phyloP scores from a whole-genome alignment of 2,113 vertebrate species.

The Cyprinodon brontotheroides region DNA sequence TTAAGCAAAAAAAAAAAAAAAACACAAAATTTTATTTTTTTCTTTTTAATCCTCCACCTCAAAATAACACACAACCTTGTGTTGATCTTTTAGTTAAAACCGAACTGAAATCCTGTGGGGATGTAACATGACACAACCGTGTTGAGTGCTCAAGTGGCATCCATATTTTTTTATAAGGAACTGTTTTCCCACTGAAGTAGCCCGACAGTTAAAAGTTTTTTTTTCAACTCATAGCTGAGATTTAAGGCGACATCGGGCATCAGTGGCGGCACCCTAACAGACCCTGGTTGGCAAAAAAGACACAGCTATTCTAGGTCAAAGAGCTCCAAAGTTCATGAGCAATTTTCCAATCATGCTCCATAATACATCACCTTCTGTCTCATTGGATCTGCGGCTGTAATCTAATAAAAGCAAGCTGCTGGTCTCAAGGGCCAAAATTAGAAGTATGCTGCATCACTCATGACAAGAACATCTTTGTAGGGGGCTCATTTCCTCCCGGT shows the following conservation, averaged over 20 bases:
- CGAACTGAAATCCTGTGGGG: too few species aligned
- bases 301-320: slow-evolving; percentile 63
- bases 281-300: slow-evolving; percentile 32
- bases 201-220: slow-evolving; percentile 14
- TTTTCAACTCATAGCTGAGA: slow-evolving; percentile 32
- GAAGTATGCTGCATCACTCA: slow-evolving; percentile 56
- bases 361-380: slow-evolving; percentile 78
- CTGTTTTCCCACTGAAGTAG: background rate
- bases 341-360: slow-evolving; percentile 69
- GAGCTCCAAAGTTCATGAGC: slow-evolving; percentile 65
- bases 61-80: too few species aligned
- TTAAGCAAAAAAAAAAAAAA: background rate
- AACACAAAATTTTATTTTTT: background rate
- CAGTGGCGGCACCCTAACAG: slow-evolving; percentile 30
- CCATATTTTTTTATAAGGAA: background rate
- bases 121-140: too few species aligned
- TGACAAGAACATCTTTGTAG: slow-evolving; percentile 77
- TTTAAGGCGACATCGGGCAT: slow-evolving; percentile 36
- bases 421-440: slow-evolving; percentile 74
- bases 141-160: background rate
- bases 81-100: too few species aligned
- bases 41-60: too few species aligned
- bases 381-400: slow-evolving; percentile 69
- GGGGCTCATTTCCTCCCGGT: slow-evolving; percentile 69
- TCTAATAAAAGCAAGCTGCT: slow-evolving; percentile 74